These are phyloP conservation scores for Hoplodrina ambigua DNA, from an alignment of 2,888 invertebrate genomes.

Conservation along the genomic window DNA sequence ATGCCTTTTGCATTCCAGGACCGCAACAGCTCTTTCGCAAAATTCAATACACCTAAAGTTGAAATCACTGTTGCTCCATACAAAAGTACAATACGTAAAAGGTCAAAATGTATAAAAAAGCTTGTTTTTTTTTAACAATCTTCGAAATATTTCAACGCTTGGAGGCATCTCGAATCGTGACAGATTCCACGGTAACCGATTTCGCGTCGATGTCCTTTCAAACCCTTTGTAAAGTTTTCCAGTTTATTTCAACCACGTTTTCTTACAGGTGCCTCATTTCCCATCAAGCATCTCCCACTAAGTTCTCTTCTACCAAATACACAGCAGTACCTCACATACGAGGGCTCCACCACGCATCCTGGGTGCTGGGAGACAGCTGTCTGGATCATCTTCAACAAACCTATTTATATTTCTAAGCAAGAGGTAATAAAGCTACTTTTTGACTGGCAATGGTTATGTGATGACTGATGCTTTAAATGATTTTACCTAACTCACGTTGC, in stretches of 20 bases:
- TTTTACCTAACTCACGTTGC: too few species aligned
- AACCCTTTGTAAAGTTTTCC: neutral
- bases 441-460: neutral
- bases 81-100: too few species aligned
- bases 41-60: too few species aligned
- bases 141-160: too few species aligned
- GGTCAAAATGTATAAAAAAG: too few species aligned
- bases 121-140: too few species aligned
- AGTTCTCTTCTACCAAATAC: conserved; percentile 97
- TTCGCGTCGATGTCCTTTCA: neutral
- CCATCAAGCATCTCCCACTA: conserved; percentile 96
- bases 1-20: too few species aligned
- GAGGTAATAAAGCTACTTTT: conserved; percentile 82
- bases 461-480: too few species aligned
- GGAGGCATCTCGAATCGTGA: too few species aligned
- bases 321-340: conserved; percentile 98
- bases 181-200: too few species aligned
- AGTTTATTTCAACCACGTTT: neutral
- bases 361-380: conserved; percentile 99
- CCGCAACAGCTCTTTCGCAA: too few species aligned
- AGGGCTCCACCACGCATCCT: conserved; percentile 99
- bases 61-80: too few species aligned
- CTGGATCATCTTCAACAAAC: conserved; percentile 99
- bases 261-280: conserved; percentile 93
- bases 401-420: conserved; percentile 98